phyloP scores from a whole-genome alignment of 1,140 invertebrate species.

The Anastrepha obliqua region DNA sequence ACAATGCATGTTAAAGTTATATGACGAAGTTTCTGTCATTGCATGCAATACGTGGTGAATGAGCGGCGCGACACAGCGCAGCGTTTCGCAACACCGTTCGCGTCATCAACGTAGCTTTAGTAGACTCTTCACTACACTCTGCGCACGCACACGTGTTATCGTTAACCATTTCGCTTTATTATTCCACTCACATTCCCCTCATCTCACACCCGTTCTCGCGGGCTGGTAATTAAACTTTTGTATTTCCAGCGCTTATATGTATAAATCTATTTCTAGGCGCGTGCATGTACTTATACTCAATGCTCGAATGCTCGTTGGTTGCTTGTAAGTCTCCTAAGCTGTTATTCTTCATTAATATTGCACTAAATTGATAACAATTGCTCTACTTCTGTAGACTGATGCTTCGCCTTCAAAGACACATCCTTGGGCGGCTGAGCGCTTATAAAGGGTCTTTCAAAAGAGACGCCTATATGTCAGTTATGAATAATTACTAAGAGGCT shows the following conservation, averaged over 20 bases:
- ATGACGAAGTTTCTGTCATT: slow-evolving; percentile 22
- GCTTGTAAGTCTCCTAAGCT: slow-evolving; percentile 22
- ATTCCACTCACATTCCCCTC: too few relatives aligned
- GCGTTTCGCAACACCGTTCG: not conserved
- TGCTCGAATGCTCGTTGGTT: not conserved
- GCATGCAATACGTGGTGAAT: not conserved
- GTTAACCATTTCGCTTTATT: too few relatives aligned
- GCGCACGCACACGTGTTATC: not conserved
- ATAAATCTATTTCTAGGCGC: not conserved
- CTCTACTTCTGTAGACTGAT: not conserved
- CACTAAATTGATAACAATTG: slow-evolving; percentile 45
- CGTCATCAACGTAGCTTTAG: not conserved
- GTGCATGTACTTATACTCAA: not conserved
- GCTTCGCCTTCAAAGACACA: not conserved
- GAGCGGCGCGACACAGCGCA: not conserved
- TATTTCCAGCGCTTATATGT: not conserved
- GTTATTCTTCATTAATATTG: slow-evolving; percentile 19
- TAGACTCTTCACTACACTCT: too few relatives aligned
- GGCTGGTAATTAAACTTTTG: slow-evolving; percentile 22
- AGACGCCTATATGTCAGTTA: too few relatives aligned
- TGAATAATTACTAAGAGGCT: too few relatives aligned
- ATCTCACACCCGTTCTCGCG: too few relatives aligned
- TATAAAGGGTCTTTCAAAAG: too few relatives aligned
- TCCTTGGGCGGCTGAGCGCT: not conserved
- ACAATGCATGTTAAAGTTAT: slow-evolving; percentile 1